phyloP scores from a whole-genome alignment of 2,888 invertebrate species.

The Erebia palarica region DNA sequence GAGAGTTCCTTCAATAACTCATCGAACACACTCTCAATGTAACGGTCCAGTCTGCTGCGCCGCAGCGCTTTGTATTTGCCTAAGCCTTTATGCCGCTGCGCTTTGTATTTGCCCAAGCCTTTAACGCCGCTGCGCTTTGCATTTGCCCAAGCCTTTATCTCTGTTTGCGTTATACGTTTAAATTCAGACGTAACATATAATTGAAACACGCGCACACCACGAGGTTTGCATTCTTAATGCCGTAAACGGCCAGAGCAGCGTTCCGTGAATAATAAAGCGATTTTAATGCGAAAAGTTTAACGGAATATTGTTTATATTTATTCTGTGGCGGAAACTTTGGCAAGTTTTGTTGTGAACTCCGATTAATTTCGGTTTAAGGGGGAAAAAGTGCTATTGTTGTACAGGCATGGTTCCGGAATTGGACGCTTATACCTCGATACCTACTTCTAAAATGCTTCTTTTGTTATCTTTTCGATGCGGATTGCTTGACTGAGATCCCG shows the following conservation, averaged over 20 bases:
- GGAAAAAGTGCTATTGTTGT: constrained; percentile 31
- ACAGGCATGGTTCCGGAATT: constrained; percentile 14
- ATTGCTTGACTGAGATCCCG: too few species aligned
- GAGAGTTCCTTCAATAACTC: too few species aligned
- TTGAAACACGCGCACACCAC: constrained; percentile 61
- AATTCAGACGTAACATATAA: constrained; percentile 52
- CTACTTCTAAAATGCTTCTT: not conserved
- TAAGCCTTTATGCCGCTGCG: not conserved
- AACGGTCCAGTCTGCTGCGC: too few species aligned
- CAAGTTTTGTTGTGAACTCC: constrained; percentile 37
- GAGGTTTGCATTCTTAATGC: constrained; percentile 58
- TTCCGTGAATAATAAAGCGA: constrained; percentile 54
- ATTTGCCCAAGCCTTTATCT: not conserved
- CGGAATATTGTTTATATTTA: constrained; percentile 49
- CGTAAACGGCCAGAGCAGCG: constrained; percentile 53
- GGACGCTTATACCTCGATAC: not conserved
- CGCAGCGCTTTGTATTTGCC: too few species aligned
- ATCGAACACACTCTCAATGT: too few species aligned
- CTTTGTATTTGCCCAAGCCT: not conserved
- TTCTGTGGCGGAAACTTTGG: constrained; percentile 38
- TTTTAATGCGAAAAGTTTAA: constrained; percentile 59
- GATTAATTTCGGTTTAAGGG: constrained; percentile 41
- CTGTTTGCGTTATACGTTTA: constrained; percentile 40
- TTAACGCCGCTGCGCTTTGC: not conserved
- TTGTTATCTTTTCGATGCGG: not conserved